Evolutionary conservation across 2,797 vertebrate species (phyloP).

Genomic region (Karalla daura): DNA sequence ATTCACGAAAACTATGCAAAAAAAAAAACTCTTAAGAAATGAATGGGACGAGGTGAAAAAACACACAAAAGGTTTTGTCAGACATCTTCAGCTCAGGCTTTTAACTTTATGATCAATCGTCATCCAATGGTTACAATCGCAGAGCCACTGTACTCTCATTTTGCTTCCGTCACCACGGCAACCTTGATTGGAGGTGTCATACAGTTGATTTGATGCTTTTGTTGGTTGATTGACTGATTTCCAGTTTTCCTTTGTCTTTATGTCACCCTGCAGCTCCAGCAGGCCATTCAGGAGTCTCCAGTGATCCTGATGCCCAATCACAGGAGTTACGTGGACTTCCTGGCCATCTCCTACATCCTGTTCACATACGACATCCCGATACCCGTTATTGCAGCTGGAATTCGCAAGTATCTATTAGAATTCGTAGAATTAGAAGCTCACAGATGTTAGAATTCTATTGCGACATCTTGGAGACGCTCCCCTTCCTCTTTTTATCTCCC

Average conservation of each 20-base stretch:
- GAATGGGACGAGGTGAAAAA: no score
- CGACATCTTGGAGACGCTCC: not conserved
- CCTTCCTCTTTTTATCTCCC: not conserved
- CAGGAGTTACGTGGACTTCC: constrained; percentile 95
- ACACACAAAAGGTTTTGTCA: no score
- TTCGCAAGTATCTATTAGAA: constrained; percentile 88
- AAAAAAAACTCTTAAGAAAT: no score
- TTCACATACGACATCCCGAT: constrained; percentile 93
- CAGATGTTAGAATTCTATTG: not conserved
- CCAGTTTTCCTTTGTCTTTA: not conserved
- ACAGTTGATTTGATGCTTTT: no score
- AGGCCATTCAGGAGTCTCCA: constrained; percentile 89
- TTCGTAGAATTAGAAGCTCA: not conserved
- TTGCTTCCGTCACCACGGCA: no score
- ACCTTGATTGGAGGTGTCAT: no score
- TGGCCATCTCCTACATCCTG: constrained; percentile 92
- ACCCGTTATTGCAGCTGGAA: constrained; percentile 96
- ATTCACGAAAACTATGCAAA: no score
- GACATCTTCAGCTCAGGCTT: no score
- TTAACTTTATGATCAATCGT: no score
- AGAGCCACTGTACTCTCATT: no score
- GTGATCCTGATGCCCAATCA: constrained; percentile 97
- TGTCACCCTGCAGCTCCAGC: constrained; percentile 84
- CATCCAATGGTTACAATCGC: no score
- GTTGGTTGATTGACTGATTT: no score